Evolutionary conservation across 1,140 invertebrate species (phyloP).

Genomic region (Pogonomyrmex barbatus): DNA sequence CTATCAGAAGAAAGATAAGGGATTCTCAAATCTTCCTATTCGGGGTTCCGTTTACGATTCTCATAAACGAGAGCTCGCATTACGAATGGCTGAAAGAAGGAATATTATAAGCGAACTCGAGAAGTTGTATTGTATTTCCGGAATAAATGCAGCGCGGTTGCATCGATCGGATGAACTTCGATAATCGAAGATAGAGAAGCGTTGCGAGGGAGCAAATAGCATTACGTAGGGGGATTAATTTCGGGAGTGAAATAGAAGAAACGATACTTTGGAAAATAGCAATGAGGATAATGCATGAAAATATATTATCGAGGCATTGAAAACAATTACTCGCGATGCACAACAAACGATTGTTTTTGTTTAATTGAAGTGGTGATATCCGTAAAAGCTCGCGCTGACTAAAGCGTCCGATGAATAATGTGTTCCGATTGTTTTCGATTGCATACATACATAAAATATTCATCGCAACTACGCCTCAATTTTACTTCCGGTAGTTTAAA

Average conservation of each 20-base stretch:
- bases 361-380: conserved; percentile 67
- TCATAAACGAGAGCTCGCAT: background rate
- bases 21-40: conserved; percentile 15
- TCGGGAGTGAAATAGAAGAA: background rate
- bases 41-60: background rate
- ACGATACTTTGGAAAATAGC: conserved; percentile 17
- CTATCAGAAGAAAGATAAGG: background rate
- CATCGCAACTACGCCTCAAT: background rate
- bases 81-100: conserved; percentile 5
- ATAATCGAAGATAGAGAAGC: conserved; percentile 8
- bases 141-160: background rate
- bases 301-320: conserved; percentile 41
- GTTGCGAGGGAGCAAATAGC: background rate
- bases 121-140: conserved; percentile 23
- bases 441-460: background rate
- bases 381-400: conserved; percentile 42
- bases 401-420: conserved; percentile 53
- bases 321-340: conserved; percentile 66
- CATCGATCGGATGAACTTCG: conserved; percentile 4
- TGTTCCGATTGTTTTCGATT: background rate
- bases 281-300: background rate
- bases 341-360: conserved; percentile 62
- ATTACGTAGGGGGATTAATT: conserved; percentile 14
- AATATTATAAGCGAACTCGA: conserved; percentile 20
- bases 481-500: background rate